Evolutionary conservation across 2,113 vertebrate species (phyloP), one percentile per base, ranked within the genome.

Genomic region (Theropithecus gelada): DNA sequence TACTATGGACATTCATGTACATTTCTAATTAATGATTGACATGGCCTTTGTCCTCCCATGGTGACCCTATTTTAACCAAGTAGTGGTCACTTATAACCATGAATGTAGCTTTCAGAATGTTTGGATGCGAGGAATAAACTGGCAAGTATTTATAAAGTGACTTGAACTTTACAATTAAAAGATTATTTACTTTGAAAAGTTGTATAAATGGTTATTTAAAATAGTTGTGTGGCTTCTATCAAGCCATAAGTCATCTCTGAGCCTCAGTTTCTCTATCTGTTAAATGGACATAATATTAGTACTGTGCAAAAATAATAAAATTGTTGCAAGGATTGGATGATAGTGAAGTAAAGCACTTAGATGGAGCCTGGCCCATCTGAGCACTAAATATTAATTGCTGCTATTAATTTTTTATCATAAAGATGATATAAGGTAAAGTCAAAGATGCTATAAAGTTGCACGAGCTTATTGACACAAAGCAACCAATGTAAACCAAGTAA

Each of bases 111-210:
- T 83, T 75, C 32, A 75, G 73, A 93, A 70, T 12, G 18, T 76
- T 96, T 87, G 43, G 30, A 52, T 50, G n/a, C 73, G 27, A 73
- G 48, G 38, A 88, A 81, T 76, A 89, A 93, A 61, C 40, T 43
- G 12, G 16, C 6, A 25, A 94, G 52, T 75, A 13, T 95, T 93
- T 50, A 45, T 40, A 57, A 52, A 95, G 87, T n/a, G 11, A 32
- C 12, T 55, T 86, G 38, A 95, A 73, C 35, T 88, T 92, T 64
- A 94, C 45, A 85, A 59, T 85, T 52, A 89, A 94, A 75, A 89
- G 68, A n/a, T 79, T 22, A 30, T 85, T 94, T 90, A 50, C 76
- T 84, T 91, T 48, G 68, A 76, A 92, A 90, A 92, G 23, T 38
- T 50, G 59, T 23, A 3, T 18, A 25, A 48, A 50, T 76, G 2